Evolutionary conservation across 2,797 vertebrate species (phyloP), one percentile per base, ranked within the genome.

Genomic region (Rhinella marina): DNA sequence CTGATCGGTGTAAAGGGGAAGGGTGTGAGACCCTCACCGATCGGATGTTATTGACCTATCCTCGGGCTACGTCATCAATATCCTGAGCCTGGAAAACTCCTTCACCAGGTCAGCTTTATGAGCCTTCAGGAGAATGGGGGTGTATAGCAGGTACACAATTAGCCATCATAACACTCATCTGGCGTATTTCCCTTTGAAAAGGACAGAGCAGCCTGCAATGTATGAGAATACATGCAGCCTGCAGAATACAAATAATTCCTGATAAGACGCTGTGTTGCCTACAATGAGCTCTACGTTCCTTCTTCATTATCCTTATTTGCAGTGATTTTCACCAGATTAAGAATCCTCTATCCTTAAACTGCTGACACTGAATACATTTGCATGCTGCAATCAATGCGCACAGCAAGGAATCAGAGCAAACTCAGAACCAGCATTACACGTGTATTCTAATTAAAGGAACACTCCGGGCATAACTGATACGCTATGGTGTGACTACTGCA

Each of bases 401-500:
- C 64, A 72, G 52, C 27, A 72, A 27, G 66, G 66, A 83, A 21
- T 13, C 25, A 19, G 50, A 29, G n/a, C 16, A 78, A 27, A 78
- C n/a, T 52, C 41, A 25, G n/a, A 27, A 56, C 27, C 13, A 21
- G 29, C 27, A 10, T 48, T 81, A 48, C 13, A 23, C 32, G 29
- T 13, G 50, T 80, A 6, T 32, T 59, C 25, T 61, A 59, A 80
- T 77, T 77, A 77, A 77, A 77, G 48, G 75, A n/a, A 54, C 5
- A 14, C 50, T 77, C n/a, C 23, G 7, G 73, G 75, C 75, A 54
- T 77, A 16, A 25, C 50, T 8, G 41, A 13, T 77, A 52, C 9
- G 5, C 19, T n/a, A 13, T 27, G 32, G 50, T 50, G 10, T 75
- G 72, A 41, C 72, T 12, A 50, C 12, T 77, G 75, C 12, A 14